Evolutionary conservation across 2,113 vertebrate genomes (phyloP).

Genomic region (Bufo bufo): DNA sequence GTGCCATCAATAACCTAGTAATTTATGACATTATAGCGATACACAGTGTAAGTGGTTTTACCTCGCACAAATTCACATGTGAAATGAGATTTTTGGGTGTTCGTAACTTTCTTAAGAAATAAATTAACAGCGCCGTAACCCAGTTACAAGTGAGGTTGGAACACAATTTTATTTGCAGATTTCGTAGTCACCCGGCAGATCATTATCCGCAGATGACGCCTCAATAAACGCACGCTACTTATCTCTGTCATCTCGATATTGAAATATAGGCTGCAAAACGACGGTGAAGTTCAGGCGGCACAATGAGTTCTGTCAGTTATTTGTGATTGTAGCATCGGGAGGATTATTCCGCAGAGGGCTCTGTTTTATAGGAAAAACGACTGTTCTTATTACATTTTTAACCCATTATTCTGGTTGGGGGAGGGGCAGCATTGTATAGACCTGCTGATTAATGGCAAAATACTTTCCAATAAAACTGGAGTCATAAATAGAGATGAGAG

Average conservation of each 20-base stretch:
- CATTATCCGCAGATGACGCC: neutral
- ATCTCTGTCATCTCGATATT: slow-evolving; percentile 52
- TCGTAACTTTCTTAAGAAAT: slow-evolving; percentile 52
- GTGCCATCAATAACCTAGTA: slow-evolving; percentile 16
- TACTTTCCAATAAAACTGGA: slow-evolving; percentile 31
- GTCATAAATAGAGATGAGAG: neutral
- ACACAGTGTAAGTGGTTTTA: slow-evolving; percentile 51
- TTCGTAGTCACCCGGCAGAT: slow-evolving; percentile 23
- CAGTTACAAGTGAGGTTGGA: slow-evolving; percentile 48
- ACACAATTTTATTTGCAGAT: slow-evolving; percentile 57
- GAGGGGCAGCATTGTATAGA: neutral
- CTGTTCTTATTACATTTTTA: slow-evolving; percentile 35
- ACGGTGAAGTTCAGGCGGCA: slow-evolving; percentile 14
- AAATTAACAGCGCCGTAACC: slow-evolving; percentile 48
- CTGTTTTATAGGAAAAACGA: slow-evolving; percentile 36
- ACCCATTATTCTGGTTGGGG: neutral
- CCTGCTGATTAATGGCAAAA: slow-evolving; percentile 43
- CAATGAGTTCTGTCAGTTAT: slow-evolving; percentile 52
- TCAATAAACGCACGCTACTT: slow-evolving; percentile 53
- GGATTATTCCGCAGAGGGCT: slow-evolving; percentile 11
- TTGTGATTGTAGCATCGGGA: slow-evolving; percentile 30
- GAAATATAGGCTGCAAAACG: slow-evolving; percentile 34
- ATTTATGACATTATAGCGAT: slow-evolving; percentile 46
- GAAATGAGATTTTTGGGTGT: slow-evolving; percentile 37
- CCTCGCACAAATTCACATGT: slow-evolving; percentile 37